These are phyloP conservation scores for Leptodactylus fallax DNA, from an alignment of 2,797 vertebrate genomes.

Conservation along the genomic window DNA sequence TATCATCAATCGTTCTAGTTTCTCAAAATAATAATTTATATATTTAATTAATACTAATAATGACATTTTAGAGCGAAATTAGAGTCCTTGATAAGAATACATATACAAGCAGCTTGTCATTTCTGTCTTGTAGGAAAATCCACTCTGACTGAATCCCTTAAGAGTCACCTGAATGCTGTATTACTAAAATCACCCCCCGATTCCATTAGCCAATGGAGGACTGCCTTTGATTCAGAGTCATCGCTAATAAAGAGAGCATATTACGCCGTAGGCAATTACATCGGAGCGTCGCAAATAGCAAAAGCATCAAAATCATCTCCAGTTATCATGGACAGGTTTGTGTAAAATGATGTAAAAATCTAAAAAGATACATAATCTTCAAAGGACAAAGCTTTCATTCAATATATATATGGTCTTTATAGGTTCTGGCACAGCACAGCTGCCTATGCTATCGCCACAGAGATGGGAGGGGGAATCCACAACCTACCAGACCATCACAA, in stretches of 20 bases:
- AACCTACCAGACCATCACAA: conserved; percentile 83
- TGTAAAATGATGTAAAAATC: background rate
- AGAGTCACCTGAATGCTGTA: conserved; percentile 76
- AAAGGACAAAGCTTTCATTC: background rate
- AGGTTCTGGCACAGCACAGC: conserved; percentile 97
- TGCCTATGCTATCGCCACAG: conserved; percentile 90
- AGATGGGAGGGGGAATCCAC: conserved; percentile 78
- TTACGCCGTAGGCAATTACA: conserved; percentile 92
- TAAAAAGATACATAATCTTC: background rate
- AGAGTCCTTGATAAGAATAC: too few relatives aligned
- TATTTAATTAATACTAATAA: background rate
- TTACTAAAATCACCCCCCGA: conserved; percentile 87
- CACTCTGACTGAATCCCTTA: conserved; percentile 85
- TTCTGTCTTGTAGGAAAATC: conserved; percentile 84
- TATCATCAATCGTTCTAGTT: too few relatives aligned
- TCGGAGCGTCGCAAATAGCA: conserved; percentile 86
- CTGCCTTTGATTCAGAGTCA: conserved; percentile 84
- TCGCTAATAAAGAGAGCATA: conserved; percentile 90
- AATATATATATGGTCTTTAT: background rate
- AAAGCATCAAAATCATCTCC: conserved; percentile 77
- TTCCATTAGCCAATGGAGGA: conserved; percentile 84
- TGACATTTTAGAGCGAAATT: too few relatives aligned
- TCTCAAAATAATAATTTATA: too few relatives aligned
- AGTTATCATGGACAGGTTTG: conserved; percentile 92
- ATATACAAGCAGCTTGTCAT: background rate